A percentile compares a stretch with the other conserved stretches of the same genome.
Evolutionary conservation across 2,888 invertebrate genomes (phyloP).

Genomic region (Tenthredo livida): DNA sequence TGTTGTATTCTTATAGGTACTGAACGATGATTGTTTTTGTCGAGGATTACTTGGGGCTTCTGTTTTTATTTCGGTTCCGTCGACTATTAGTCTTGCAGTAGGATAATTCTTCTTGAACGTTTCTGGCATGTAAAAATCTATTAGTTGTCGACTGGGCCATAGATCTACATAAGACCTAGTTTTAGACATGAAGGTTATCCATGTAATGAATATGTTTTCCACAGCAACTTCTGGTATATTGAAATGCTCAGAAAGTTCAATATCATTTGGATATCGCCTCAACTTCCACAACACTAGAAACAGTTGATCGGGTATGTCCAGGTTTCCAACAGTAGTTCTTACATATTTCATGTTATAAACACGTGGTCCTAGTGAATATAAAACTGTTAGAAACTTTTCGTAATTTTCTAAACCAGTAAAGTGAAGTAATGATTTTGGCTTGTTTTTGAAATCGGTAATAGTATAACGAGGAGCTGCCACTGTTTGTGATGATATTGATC

Average conservation of each 20-base stretch:
- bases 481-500: too few species aligned
- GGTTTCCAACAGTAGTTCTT: too few species aligned
- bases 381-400: constrained; percentile 41
- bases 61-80: constrained; percentile 56
- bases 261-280: too few species aligned
- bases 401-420: constrained; percentile 51
- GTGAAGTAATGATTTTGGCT: constrained; percentile 41
- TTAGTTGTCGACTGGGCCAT: constrained; percentile 54
- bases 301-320: neutral
- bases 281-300: too few species aligned
- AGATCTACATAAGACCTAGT: constrained; percentile 53
- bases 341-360: constrained; percentile 6
- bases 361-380: constrained; percentile 32
- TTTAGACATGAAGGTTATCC: constrained; percentile 56
- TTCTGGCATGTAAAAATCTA: constrained; percentile 52
- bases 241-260: too few species aligned
- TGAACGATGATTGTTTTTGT: constrained; percentile 60
- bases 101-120: constrained; percentile 56
- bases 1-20: constrained; percentile 62
- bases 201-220: constrained; percentile 54
- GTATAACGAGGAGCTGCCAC: neutral
- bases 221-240: too few species aligned
- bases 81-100: constrained; percentile 55
- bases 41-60: constrained; percentile 44
- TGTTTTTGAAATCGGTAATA: constrained; percentile 42